phyloP scores from a whole-genome alignment of 2,113 vertebrate genomes.

The Dicaeum eximium region DNA sequence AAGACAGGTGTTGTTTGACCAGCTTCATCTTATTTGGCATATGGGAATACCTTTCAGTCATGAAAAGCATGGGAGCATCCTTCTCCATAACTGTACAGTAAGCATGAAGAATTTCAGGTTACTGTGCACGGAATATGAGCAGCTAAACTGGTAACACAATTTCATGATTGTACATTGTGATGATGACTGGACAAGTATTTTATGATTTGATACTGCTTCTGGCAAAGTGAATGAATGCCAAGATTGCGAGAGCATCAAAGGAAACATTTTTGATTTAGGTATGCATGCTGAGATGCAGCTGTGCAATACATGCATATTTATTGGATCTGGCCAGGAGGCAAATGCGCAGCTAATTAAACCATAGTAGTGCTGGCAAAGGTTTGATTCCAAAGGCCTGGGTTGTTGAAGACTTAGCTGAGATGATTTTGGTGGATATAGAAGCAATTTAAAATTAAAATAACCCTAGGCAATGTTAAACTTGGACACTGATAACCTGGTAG shows the following conservation, averaged over 20 bases:
- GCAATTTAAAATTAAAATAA: constrained; percentile 52
- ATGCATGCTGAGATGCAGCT: constrained; percentile 77
- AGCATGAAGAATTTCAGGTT: background rate
- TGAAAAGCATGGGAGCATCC: background rate
- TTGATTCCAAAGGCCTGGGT: constrained; percentile 13
- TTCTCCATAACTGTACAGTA: background rate
- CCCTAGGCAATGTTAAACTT: background rate
- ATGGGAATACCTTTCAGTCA: background rate
- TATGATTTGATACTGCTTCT: constrained; percentile 67
- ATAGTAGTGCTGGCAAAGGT: constrained; percentile 50
- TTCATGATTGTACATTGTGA: constrained; percentile 38
- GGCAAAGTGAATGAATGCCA: constrained; percentile 68
- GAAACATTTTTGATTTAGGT: constrained; percentile 75
- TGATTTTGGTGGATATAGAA: constrained; percentile 11
- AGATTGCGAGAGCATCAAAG: constrained; percentile 68
- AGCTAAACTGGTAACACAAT: constrained; percentile 4
- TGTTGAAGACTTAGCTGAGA: constrained; percentile 3
- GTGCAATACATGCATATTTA: constrained; percentile 76
- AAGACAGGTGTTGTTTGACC: background rate
- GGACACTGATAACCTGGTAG: background rate
- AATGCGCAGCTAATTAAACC: constrained; percentile 71
- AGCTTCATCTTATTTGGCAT: background rate
- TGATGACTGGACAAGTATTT: constrained; percentile 61
- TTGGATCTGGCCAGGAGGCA: constrained; percentile 73
- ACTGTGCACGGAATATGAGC: background rate